Evolutionary conservation across 1,140 invertebrate species (phyloP).

Genomic region (Sitophilus oryzae): DNA sequence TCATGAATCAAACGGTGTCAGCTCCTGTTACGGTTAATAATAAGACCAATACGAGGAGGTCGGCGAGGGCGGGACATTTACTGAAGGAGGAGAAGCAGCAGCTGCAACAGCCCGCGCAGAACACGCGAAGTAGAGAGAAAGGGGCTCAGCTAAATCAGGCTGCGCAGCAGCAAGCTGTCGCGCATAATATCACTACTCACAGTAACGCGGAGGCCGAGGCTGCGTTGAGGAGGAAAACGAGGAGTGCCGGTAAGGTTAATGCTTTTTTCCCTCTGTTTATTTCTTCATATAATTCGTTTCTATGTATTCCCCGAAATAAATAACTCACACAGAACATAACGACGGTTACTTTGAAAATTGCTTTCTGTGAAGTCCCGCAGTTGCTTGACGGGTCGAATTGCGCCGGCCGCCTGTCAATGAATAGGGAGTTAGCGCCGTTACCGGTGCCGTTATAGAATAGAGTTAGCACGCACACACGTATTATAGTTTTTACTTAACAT

Average conservation of each 20-base stretch:
- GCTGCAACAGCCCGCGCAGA: conserved; percentile 37
- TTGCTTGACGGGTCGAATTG: too few relatives aligned
- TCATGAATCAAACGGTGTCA: conserved; percentile 5
- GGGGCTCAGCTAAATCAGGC: conserved; percentile 10
- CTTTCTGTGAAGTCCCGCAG: too few relatives aligned
- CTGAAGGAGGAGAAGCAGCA: conserved; percentile 10
- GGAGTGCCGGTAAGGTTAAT: conserved; percentile 54
- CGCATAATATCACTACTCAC: background rate
- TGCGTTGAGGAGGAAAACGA: conserved; percentile 52
- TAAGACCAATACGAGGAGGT: conserved; percentile 21
- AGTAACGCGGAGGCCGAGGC: conserved; percentile 33
- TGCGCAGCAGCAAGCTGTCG: background rate
- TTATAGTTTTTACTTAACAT: too few relatives aligned
- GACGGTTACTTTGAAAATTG: too few relatives aligned
- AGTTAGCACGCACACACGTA: too few relatives aligned
- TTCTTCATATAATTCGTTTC: too few relatives aligned
- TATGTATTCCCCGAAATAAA: too few relatives aligned
- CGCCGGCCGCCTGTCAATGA: too few relatives aligned
- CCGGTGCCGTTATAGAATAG: too few relatives aligned
- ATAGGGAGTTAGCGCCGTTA: too few relatives aligned
- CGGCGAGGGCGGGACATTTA: conserved; percentile 11
- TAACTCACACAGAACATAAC: too few relatives aligned
- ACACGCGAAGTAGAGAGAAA: conserved; percentile 38
- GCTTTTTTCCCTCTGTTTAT: too few relatives aligned
- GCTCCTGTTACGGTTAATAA: conserved; percentile 28